Evolutionary conservation across 2,888 invertebrate species (phyloP).

Genomic region (Harpalus rubripes): DNA sequence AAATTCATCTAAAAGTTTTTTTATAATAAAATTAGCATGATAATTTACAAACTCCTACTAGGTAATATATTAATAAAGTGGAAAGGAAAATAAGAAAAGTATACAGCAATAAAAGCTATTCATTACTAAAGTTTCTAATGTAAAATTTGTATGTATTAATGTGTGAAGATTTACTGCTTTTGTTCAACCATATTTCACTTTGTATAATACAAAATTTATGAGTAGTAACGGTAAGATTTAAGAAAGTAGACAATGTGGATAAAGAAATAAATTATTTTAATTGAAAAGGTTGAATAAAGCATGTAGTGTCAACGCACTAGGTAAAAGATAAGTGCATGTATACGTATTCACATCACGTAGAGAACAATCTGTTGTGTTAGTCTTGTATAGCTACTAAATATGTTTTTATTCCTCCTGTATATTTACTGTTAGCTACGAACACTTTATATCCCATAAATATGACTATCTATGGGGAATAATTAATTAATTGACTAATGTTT

Average conservation of each 20-base stretch:
- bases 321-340: slow-evolving; percentile 16
- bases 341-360: slow-evolving; percentile 33
- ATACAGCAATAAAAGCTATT: background rate
- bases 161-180: slow-evolving; percentile 30
- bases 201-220: slow-evolving; percentile 34
- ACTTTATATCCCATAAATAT: slow-evolving; percentile 59
- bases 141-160: slow-evolving; percentile 11
- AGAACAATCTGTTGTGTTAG: slow-evolving; percentile 47
- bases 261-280: slow-evolving; percentile 50
- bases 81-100: background rate
- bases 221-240: slow-evolving; percentile 24
- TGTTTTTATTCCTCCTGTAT: slow-evolving; percentile 53
- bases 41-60: background rate
- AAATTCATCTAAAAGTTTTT: background rate
- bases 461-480: slow-evolving; percentile 46
- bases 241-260: slow-evolving; percentile 29
- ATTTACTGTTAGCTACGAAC: slow-evolving; percentile 56
- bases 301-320: slow-evolving; percentile 32
- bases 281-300: slow-evolving; percentile 30
- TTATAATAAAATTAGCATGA: too few species aligned
- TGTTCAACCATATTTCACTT: slow-evolving; percentile 3
- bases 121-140: slow-evolving; percentile 10
- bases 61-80: slow-evolving; percentile 5
- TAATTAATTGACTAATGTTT: slow-evolving; percentile 59
- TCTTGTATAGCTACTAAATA: slow-evolving; percentile 50